Conservation (phyloP, 2,888 invertebrate species). For the Nudaria mundana region DNA sequence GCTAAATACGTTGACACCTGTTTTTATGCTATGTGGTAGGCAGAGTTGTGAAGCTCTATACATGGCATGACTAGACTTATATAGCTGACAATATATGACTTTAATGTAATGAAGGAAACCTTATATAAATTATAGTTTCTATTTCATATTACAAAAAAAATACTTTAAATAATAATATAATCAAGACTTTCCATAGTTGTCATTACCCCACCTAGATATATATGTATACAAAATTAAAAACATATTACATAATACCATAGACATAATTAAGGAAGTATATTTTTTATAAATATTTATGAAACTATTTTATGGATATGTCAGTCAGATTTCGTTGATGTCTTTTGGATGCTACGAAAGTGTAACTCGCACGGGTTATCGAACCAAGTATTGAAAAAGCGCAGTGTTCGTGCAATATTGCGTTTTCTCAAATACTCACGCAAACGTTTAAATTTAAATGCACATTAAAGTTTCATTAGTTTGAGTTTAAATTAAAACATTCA, state of each 20-base stretch:
- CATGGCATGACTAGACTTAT: too few species aligned
- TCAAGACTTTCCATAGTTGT: too few species aligned
- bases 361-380: constrained; percentile 32
- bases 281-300: not conserved
- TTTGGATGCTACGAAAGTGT: constrained; percentile 57
- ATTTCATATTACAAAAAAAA: too few species aligned
- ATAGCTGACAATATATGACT: too few species aligned
- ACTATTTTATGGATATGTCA: constrained; percentile 16
- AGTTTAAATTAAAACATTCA: too few species aligned
- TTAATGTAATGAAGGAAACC: too few species aligned
- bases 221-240: too few species aligned
- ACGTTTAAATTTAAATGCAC: constrained; percentile 10
- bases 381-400: constrained; percentile 5
- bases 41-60: not conserved
- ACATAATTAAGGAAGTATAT: constrained; percentile 1
- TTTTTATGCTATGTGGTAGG: not conserved
- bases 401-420: constrained; percentile 28
- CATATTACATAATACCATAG: not conserved
- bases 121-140: too few species aligned
- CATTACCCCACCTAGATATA: too few species aligned
- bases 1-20: not conserved
- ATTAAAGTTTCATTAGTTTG: not conserved
- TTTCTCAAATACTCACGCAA: constrained; percentile 37
- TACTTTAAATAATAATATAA: too few species aligned
- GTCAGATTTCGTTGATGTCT: constrained; percentile 59